Percentiles rank a stretch among this genome's conserved stretches.
These are phyloP conservation scores for Eucriotettix oculatus DNA, from an alignment of 2,888 invertebrate genomes.

Conservation along the genomic window DNA sequence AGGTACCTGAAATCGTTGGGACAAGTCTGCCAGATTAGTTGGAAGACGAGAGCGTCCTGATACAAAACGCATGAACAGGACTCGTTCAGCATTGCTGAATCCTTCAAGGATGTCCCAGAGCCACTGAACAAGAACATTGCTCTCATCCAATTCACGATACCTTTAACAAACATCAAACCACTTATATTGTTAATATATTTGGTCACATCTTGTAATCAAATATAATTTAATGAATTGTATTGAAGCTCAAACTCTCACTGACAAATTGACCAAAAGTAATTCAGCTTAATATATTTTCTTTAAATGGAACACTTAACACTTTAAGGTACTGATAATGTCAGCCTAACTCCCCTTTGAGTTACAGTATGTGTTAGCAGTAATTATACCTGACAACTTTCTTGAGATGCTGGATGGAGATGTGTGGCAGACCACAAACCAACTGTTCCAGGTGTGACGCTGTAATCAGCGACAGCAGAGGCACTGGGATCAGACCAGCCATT, in stretches of 20 bases:
- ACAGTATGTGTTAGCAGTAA: no score
- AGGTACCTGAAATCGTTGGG: slow-evolving; percentile 42
- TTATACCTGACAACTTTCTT: slow-evolving; percentile 43
- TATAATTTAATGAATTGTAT: no score
- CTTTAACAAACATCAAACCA: slow-evolving; percentile 19
- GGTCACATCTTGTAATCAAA: no score
- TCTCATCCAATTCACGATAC: slow-evolving; percentile 45
- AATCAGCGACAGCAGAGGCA: slow-evolving; percentile 40
- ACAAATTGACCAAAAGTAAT: no score
- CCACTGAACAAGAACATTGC: slow-evolving; percentile 40
- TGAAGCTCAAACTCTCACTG: no score
- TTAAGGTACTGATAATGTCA: no score
- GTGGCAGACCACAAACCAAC: slow-evolving; percentile 43
- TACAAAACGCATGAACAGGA: slow-evolving; percentile 47
- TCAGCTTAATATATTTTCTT: no score
- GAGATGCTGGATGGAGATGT: slow-evolving; percentile 38
- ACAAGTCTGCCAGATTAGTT: slow-evolving; percentile 44
- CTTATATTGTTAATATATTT: no score
- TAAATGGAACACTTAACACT: no score
- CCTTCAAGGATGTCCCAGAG: slow-evolving; percentile 43
- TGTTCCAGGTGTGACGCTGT: slow-evolving; percentile 42
- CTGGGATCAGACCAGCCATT: slow-evolving; percentile 45
- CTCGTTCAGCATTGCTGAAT: slow-evolving; percentile 42
- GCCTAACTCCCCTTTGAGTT: no score
- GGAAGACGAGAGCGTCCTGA: slow-evolving; percentile 46